phyloP scores from a whole-genome alignment of 53 echinoderm and acorn worm species.

The Mesocentrotus franciscanus region DNA sequence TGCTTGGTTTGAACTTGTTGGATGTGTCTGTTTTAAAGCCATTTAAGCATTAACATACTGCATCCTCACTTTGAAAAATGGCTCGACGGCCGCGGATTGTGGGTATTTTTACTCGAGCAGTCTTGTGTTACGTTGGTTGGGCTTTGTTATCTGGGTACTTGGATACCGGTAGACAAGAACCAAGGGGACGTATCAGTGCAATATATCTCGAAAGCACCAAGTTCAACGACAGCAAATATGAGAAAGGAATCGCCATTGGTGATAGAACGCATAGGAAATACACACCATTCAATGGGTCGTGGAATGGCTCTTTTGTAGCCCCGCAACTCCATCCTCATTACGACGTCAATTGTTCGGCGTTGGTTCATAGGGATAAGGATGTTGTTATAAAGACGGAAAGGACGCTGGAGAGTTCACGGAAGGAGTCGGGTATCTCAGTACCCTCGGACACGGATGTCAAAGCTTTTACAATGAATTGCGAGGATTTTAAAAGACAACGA shows the following conservation, averaged over 20 bases:
- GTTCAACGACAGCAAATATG: background rate
- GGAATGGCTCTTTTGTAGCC: background rate
- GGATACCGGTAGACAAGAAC: background rate
- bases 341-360: conserved; percentile 53
- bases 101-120: background rate
- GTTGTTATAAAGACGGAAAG: background rate
- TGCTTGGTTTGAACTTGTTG: too few relatives aligned
- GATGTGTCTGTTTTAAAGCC: too few relatives aligned
- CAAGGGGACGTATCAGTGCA: background rate
- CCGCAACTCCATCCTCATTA: background rate
- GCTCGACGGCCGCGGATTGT: background rate
- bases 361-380: background rate
- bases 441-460: conserved; percentile 28
- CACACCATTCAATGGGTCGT: conserved; percentile 19
- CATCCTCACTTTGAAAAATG: too few relatives aligned
- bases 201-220: background rate
- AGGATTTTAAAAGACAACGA: conserved; percentile 49
- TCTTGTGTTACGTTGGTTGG: background rate
- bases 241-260: background rate
- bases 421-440: background rate
- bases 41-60: too few relatives aligned
- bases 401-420: background rate
- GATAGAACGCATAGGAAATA: too few relatives aligned
- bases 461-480: conserved; percentile 62
- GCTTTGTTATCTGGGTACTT: background rate